Percentiles rank a stretch among this genome's conserved stretches.
phyloP scores from a whole-genome alignment of 2,113 vertebrate species.

The Heloderma charlesbogerti region DNA sequence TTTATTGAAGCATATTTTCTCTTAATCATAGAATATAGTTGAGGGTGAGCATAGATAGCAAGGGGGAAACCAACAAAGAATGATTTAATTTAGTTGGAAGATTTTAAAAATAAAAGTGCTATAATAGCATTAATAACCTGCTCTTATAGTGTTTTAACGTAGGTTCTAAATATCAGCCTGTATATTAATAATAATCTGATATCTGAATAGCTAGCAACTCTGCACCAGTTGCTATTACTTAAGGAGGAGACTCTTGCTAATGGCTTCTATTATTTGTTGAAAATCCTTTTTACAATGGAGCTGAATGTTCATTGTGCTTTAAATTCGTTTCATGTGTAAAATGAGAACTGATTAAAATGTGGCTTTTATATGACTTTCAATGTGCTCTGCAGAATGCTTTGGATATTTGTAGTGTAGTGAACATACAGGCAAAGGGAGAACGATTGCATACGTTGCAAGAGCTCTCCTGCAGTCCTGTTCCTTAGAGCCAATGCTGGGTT shows the following conservation, averaged over 20 bases:
- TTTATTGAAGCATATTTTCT: slow-evolving; percentile 55
- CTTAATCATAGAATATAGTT: slow-evolving; percentile 53
- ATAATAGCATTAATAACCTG: slow-evolving; percentile 71
- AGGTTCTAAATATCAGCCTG: slow-evolving; percentile 61
- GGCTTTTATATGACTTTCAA: slow-evolving; percentile 38
- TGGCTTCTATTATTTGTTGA: slow-evolving; percentile 72
- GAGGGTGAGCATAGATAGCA: slow-evolving; percentile 49
- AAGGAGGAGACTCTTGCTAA: slow-evolving; percentile 59
- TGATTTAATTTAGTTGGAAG: slow-evolving; percentile 69
- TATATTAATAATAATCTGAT: slow-evolving; percentile 61
- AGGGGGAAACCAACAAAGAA: slow-evolving; percentile 52
- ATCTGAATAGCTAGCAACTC: slow-evolving; percentile 38
- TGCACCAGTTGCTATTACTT: slow-evolving; percentile 52
- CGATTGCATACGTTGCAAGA: accelerated
- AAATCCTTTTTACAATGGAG: slow-evolving; percentile 65
- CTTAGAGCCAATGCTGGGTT: background rate
- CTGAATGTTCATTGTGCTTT: slow-evolving; percentile 60
- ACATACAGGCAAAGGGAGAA: background rate
- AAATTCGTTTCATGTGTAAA: slow-evolving; percentile 66
- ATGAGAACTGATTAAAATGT: slow-evolving; percentile 54
- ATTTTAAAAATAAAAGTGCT: slow-evolving; percentile 58
- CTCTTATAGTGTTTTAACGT: slow-evolving; percentile 61
- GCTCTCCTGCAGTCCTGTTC: background rate
- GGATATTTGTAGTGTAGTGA: background rate
- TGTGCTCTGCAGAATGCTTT: background rate